phyloP scores from a whole-genome alignment of 2,888 invertebrate species.

The Drosophila neutralis region DNA sequence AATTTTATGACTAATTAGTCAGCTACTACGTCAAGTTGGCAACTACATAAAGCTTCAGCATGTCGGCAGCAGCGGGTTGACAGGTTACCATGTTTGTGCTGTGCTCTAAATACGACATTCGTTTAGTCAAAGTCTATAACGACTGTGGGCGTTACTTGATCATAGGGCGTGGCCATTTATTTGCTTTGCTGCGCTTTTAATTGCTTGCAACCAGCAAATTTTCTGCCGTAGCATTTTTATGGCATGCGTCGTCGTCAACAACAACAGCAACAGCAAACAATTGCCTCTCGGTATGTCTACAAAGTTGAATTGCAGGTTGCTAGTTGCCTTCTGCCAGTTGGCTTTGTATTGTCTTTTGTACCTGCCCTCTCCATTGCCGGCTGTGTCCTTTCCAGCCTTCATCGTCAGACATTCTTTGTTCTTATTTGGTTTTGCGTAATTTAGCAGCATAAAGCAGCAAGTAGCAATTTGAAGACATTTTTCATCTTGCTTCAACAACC shows the following conservation, averaged over 20 bases:
- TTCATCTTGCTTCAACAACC: slow-evolving; percentile 14
- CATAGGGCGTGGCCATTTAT: slow-evolving; percentile 61
- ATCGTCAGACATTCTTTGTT: slow-evolving; percentile 61
- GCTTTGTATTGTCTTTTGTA: slow-evolving; percentile 38
- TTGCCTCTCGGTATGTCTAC: slow-evolving; percentile 72
- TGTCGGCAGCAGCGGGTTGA: not conserved
- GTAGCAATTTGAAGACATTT: slow-evolving; percentile 47
- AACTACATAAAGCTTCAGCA: slow-evolving; percentile 47
- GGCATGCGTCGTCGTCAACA: slow-evolving; percentile 48
- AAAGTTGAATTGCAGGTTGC: slow-evolving; percentile 78
- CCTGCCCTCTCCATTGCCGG: not conserved
- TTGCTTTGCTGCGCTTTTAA: slow-evolving; percentile 78
- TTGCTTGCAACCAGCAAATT: slow-evolving; percentile 68
- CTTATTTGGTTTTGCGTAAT: slow-evolving; percentile 67
- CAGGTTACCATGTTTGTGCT: not conserved
- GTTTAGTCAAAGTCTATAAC: slow-evolving; percentile 58
- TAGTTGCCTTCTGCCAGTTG: slow-evolving; percentile 53
- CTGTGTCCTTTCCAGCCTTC: not conserved
- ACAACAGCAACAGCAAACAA: slow-evolving; percentile 30
- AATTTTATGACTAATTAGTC: slow-evolving; percentile 81
- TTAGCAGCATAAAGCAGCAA: slow-evolving; percentile 57
- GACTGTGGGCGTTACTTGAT: slow-evolving; percentile 58
- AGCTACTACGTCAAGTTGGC: slow-evolving; percentile 74
- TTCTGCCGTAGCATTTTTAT: slow-evolving; percentile 60
- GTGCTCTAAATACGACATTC: slow-evolving; percentile 32